A percentile compares a stretch with the other conserved stretches of the same genome.
phyloP scores from a whole-genome alignment of 2,113 vertebrate species.

The Antechinus stuartii region DNA sequence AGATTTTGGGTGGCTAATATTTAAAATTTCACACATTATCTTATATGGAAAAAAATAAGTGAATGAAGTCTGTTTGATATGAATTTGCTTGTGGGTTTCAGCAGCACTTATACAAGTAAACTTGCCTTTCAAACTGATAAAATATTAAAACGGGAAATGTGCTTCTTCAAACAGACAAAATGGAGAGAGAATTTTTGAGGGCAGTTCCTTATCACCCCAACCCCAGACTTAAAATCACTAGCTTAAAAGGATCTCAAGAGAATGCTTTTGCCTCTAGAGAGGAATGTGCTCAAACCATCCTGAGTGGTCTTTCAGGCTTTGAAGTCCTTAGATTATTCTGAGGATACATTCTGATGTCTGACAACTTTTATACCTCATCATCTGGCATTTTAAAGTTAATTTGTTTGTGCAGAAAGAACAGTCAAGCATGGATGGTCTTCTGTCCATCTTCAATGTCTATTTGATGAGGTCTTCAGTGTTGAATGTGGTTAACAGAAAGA shows the following conservation, averaged over 20 bases:
- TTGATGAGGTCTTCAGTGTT: no score
- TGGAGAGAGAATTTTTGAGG: constrained; percentile 29
- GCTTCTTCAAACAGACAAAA: constrained; percentile 37
- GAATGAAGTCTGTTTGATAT: not conserved
- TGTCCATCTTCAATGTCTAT: not conserved
- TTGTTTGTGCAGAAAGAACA: not conserved
- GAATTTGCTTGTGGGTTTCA: constrained; percentile 36
- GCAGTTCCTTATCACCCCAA: not conserved
- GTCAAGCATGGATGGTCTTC: not conserved
- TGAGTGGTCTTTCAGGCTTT: not conserved
- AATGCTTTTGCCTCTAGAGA: not conserved
- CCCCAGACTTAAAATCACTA: not conserved
- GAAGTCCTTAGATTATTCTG: not conserved
- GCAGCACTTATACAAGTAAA: constrained; percentile 47
- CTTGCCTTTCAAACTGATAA: constrained; percentile 36
- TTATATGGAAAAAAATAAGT: constrained; percentile 22
- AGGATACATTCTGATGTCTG: not conserved
- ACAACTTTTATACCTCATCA: not conserved
- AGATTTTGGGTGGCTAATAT: constrained; percentile 47
- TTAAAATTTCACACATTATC: constrained; percentile 36
- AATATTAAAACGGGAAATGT: constrained; percentile 23
- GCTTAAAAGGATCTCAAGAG: not conserved
- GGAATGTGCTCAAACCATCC: not conserved
- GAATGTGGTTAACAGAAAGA: no score
- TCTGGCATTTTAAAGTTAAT: not conserved